phyloP scores from a whole-genome alignment of 2,797 vertebrate species.

The Paratrypauchen microcephalus region DNA sequence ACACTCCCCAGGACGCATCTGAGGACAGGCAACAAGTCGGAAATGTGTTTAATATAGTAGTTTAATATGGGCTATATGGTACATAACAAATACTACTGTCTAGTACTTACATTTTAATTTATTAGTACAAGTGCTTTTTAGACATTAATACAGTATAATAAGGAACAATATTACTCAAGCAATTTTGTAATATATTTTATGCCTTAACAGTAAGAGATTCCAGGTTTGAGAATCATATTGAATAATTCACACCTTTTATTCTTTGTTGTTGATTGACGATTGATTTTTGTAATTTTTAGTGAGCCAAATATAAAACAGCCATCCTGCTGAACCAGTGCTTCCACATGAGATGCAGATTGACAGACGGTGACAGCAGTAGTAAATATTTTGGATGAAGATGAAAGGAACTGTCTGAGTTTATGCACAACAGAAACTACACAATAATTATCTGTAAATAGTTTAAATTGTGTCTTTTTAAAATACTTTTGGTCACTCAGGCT shows the following conservation, averaged over 20 bases:
- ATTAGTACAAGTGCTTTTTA: too few species aligned
- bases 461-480: not conserved
- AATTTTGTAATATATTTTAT: not conserved
- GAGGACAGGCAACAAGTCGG: not conserved
- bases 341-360: not conserved
- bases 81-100: too few species aligned
- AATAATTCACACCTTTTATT: not conserved
- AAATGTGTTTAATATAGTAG: not conserved
- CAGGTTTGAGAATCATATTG: too few species aligned
- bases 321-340: not conserved
- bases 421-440: not conserved
- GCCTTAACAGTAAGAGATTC: too few species aligned
- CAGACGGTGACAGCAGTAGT: not conserved
- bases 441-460: not conserved
- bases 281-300: not conserved
- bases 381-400: slow-evolving; percentile 5
- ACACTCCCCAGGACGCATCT: not conserved
- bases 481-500: not conserved
- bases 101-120: too few species aligned
- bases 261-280: not conserved
- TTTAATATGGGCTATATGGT: not conserved
- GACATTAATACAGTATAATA: too few species aligned
- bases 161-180: too few species aligned
- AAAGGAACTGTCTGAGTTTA: not conserved
- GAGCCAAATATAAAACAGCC: not conserved